These are phyloP conservation scores for Cheilosia variabilis DNA, from an alignment of 2,888 invertebrate genomes.

Conservation along the genomic window DNA sequence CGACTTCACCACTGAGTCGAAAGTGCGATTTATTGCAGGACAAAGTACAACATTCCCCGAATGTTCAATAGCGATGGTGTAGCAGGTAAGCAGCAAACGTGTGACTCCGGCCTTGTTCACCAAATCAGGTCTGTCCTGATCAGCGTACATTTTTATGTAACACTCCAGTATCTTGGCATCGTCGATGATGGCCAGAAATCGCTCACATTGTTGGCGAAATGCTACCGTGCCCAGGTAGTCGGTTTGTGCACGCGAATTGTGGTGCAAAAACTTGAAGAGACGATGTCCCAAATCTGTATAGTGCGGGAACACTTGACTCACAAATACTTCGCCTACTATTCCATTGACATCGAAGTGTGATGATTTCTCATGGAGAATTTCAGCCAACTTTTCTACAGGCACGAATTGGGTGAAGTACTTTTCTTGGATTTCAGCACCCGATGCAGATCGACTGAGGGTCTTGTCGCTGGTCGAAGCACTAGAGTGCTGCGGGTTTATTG, in stretches of 20 bases:
- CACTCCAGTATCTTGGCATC: constrained; percentile 87
- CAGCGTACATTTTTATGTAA: constrained; percentile 88
- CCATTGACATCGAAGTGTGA: constrained; percentile 89
- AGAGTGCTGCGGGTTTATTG: constrained; percentile 11
- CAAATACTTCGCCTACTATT: constrained; percentile 86
- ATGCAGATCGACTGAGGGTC: constrained; percentile 86
- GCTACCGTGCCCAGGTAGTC: constrained; percentile 86
- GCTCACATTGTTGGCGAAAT: constrained; percentile 91
- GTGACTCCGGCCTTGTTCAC: constrained; percentile 88
- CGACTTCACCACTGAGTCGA: constrained; percentile 89
- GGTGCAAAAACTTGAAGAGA: constrained; percentile 87
- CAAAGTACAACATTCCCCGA: constrained; percentile 87
- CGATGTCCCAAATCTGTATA: constrained; percentile 89
- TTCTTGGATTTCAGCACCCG: constrained; percentile 88
- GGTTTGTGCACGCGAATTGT: constrained; percentile 86
- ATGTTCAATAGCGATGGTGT: constrained; percentile 92
- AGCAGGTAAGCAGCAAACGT: constrained; percentile 88
- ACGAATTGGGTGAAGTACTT: constrained; percentile 87
- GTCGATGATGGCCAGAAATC: constrained; percentile 85
- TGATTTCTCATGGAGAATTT: constrained; percentile 89
- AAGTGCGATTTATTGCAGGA: constrained; percentile 87
- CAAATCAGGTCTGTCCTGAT: constrained; percentile 85
- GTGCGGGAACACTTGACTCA: constrained; percentile 90
- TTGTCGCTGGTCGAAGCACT: constrained; percentile 21
- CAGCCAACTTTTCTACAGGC: constrained; percentile 90